These are phyloP conservation scores for Grammomys surdaster DNA, from an alignment of 2,113 vertebrate genomes.

Conservation along the genomic window DNA sequence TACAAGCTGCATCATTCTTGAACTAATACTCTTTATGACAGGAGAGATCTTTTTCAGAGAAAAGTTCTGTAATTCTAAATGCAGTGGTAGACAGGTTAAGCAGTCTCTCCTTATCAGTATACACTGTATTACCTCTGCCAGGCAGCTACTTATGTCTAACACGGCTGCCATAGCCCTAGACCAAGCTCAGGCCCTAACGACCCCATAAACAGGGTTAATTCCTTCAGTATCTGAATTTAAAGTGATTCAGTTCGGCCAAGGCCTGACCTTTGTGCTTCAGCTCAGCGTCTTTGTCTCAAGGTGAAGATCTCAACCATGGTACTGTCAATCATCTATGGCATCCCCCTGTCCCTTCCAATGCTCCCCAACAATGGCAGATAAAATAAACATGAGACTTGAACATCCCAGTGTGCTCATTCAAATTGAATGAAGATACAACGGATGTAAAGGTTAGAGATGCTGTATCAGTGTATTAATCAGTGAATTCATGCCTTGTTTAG, in stretches of 20 bases:
- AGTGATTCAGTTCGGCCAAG: background rate
- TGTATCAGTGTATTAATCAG: background rate
- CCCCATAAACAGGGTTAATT: background rate
- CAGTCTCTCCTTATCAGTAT: background rate
- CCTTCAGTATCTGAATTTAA: background rate
- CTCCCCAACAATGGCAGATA: background rate
- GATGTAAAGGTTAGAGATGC: background rate
- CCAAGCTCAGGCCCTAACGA: background rate
- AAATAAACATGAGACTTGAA: background rate
- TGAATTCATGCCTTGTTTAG: background rate
- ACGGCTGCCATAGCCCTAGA: background rate
- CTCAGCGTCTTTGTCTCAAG: background rate
- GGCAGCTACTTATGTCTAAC: background rate
- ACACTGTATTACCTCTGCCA: background rate
- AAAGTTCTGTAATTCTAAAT: background rate
- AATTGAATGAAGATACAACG: background rate
- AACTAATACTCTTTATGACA: background rate
- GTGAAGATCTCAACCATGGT: background rate
- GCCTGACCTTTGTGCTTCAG: fast-evolving
- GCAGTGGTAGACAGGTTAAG: background rate
- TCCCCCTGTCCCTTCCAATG: background rate
- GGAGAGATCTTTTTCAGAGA: background rate
- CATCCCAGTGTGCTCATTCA: background rate
- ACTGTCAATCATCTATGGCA: background rate
- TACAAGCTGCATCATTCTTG: background rate